Base-by-base conservation (phyloP, 2,888 invertebrate species). In the Bombyx huttoni region DNA sequence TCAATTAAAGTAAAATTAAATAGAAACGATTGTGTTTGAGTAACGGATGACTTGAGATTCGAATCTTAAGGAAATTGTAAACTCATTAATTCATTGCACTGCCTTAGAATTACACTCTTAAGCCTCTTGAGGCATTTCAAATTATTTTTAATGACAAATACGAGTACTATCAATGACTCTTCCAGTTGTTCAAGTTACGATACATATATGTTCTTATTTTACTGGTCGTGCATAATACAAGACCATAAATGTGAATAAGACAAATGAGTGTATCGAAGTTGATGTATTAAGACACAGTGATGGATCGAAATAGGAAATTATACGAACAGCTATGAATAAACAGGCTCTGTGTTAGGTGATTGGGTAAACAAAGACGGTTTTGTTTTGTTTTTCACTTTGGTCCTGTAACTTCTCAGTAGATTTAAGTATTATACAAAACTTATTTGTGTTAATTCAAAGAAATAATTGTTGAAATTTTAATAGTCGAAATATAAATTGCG, bases 231-330 rank as follows among this genome's bases (percentile, higher is more conserved):
- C 8, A 40, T 40, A 3, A 40, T 40, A 40, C 7, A 10, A 10
- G 40, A 6, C 12, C 40, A 40, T 3, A 12, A 50, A 33, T 40
- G 3, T 14, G 8, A 14, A 46, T n/a, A 9, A 40, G 48, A 50
- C 35, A 35, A 51, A 50, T 51, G 48, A 47, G 24, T 5, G 40
- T 46, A 34, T 46, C 13, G 24, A 46, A 24, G 35, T 49, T 49
- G 52, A 52, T 51, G 45, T 46, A 48, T 49, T 40, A 49, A 45
- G 45, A 47, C 40, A 50, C 52, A 50, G 46, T 53, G 52, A 53
- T 51, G 54, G 49, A 53, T 55, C 13, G 40, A 34, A 47, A 52
- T 49, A 49, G 50, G 46, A 24, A 9, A 47, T 48, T 54, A 47
- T 48, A 46, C 50, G 46, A 51, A 40, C 40, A 12, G 40, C 40